phyloP scores from a whole-genome alignment of 2,888 invertebrate species.

The Polymixis flavicincta region DNA sequence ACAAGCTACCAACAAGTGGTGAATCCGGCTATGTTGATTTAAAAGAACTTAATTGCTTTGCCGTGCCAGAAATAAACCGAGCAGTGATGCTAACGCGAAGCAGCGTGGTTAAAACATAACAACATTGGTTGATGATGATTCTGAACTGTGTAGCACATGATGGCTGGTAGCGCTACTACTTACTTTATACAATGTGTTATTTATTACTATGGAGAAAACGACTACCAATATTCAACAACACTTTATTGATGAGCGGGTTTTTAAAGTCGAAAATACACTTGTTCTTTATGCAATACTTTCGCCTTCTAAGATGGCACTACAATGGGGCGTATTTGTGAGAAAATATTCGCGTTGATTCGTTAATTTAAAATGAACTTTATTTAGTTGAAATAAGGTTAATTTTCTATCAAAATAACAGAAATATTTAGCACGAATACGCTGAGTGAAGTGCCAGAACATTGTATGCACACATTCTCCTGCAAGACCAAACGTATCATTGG shows the following conservation, averaged over 20 bases:
- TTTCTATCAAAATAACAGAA: not conserved
- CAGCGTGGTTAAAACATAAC: slow-evolving; percentile 66
- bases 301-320: not conserved
- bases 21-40: slow-evolving; percentile 22
- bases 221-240: not conserved
- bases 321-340: not conserved
- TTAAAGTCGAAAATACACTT: not conserved
- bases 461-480: not conserved
- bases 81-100: slow-evolving; percentile 67
- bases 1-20: slow-evolving; percentile 26
- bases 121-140: slow-evolving; percentile 53
- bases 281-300: not conserved
- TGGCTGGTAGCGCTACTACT: slow-evolving; percentile 22
- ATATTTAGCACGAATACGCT: not conserved
- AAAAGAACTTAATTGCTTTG: slow-evolving; percentile 25
- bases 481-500: not conserved
- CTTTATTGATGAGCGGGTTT: not conserved
- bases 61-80: slow-evolving; percentile 64
- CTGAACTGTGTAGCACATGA: slow-evolving; percentile 39
- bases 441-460: not conserved
- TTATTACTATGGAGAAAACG: slow-evolving; percentile 1
- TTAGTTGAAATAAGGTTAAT: not conserved
- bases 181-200: not conserved
- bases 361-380: not conserved
- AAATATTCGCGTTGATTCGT: not conserved